Base-by-base conservation (phyloP, 1,140 invertebrate genomes). In the Scaptomyza graminum region DNA sequence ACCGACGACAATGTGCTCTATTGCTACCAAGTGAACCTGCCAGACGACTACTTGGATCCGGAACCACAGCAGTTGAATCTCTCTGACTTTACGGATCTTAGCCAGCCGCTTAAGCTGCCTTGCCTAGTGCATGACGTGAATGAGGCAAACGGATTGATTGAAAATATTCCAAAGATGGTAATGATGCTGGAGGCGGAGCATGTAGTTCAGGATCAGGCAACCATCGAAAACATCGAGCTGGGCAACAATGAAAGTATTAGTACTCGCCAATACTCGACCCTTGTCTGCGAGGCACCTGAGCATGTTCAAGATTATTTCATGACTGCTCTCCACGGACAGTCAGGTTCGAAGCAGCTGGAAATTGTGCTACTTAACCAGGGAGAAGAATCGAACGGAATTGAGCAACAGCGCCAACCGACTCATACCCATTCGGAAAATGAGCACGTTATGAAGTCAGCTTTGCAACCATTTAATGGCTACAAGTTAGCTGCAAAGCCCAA, bases 21-120 rank as follows among this genome's bases (percentile, higher is more conserved):
- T 44, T 72, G 65, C 46, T 88, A 88, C 16, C 83, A 87, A 31
- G 79, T 87, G 12, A 79, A 88, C 7, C 18, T 87, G 13, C 54
- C 71, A 6, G 12, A 74, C 9, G 31, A n/a, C 28, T 41, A 39
- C 3, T 5, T 25, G 5, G 55, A 59, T 0, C 25, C n/a, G 1
- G 52, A 55, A 4, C 9, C 9, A 1, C 61, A 59, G 6, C 55
- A 51, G 0, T 56, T 77, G 41, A 6, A 50, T 13, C 2, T 41
- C 9, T 43, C 52, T 9, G 55, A 72, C 41, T 55, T 43, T 1
- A 59, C 47, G n/a, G 54, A 63, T 6, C 16, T 72, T n/a, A 72
- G 49, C 11, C 49, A 60, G 13, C 43, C 47, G n/a, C 28, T 67
- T 0, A 18, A 55, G 1, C 37, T 72, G 34, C 63, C 69, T 9